Conservation (phyloP, 2,888 invertebrate genomes). For the Frankliniella intonsa region DNA sequence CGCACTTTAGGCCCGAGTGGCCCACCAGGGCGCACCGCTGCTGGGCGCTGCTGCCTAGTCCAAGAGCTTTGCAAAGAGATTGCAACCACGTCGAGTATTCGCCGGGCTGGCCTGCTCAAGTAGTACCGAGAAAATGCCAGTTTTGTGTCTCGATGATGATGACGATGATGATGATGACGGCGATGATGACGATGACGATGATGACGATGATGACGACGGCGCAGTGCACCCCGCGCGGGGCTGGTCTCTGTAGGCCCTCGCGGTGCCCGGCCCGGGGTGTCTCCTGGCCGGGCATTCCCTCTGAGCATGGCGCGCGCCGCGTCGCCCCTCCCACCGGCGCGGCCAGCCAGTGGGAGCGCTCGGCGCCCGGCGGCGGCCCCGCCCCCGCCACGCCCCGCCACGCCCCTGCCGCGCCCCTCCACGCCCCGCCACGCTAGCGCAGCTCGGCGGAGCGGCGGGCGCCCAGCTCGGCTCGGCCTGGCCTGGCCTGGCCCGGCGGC, state of each 20-base stretch:
- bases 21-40: too few species aligned
- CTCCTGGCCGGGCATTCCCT: not conserved
- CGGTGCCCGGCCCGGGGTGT: not conserved
- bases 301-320: not conserved
- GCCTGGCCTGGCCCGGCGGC: not conserved
- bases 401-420: not conserved
- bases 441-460: not conserved
- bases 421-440: not conserved
- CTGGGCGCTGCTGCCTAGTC: too few species aligned
- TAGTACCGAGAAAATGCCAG: too few species aligned
- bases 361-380: not conserved
- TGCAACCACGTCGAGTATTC: too few species aligned
- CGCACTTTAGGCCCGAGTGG: too few species aligned
- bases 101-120: too few species aligned
- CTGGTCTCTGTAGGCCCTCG: not conserved
- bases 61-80: too few species aligned
- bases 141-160: too few species aligned
- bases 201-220: too few species aligned
- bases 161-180: too few species aligned
- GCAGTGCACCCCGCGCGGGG: not conserved
- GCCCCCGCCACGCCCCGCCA: conserved; percentile 12
- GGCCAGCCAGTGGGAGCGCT: conserved; percentile 28
- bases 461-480: not conserved
- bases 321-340: conserved; percentile 23
- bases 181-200: too few species aligned